Base-by-base conservation (phyloP, 2,888 invertebrate genomes). In the Sphinx pinastri region DNA sequence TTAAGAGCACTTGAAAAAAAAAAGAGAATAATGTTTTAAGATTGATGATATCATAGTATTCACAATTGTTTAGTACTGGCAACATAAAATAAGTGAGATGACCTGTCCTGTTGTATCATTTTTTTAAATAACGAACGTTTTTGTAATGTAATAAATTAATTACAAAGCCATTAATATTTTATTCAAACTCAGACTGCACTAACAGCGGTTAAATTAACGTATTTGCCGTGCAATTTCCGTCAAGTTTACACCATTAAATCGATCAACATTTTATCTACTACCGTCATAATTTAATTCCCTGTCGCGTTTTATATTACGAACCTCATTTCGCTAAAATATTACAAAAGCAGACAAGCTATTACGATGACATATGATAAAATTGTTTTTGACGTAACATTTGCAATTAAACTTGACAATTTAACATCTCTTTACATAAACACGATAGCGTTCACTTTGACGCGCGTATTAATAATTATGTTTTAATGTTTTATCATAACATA, bases 361-460 rank as follows among this genome's bases (percentile, higher is more conserved):
- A 16, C 16, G 14, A 67, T 52, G 51, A 51, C n/a, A 63, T 47
- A 14, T 19, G 69, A 51, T 69, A 54, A 63, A 69, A 63, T 63
- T 69, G 63, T 69, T 69, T 57, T 69, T 54, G 54, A 69, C 60
- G 69, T 45, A 19, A 60, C 54, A 47, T 63, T 63, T 25, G 16
- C 57, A 68, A 70, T 70, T 70, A 70, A 70, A 58, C 54, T 52
- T 31, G 67, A 70, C 70, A 59, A 70, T 67, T 52, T 59, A 67
- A 59, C 45, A 58, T 59, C 67, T 14, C 38, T 57, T 58, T 45
- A 47, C 66, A 66, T 57, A 66, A 68, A 68, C 67, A 68, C 51
- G 55, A 71, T 68, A 57, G 47, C 68, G 19, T 72, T 75, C 72
- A 73, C 77, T 77, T 79, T 79, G 75, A 63, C 49, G 71, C 54